Evolutionary conservation across 2,888 invertebrate genomes (phyloP), one percentile per base, ranked within the genome.

Genomic region (Oxystoma pomonae): DNA sequence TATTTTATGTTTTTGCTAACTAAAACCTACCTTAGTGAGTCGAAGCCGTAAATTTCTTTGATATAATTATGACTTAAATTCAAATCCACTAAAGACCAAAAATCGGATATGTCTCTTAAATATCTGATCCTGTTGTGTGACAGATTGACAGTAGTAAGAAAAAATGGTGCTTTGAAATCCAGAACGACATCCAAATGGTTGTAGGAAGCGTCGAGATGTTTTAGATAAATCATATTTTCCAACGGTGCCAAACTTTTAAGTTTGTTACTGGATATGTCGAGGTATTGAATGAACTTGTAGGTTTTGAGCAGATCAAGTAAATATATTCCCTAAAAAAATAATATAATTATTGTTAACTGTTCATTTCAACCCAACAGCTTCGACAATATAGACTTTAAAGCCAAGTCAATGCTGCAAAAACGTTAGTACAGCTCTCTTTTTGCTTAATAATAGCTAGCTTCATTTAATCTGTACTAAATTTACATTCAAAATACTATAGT

Each of bases 51-150:
- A 60, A 88, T 87, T 61, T 69, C 70, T 68, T 81, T 82, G 60
- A 88, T 86, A 58, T 81, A 80, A 73, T 88, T 88, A 69, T 86
- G 83, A 0, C 87, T 85, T 62, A 88, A 74, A 77, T 87, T 83
- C 62, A 88, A 78, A 59, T 83, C 76, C 0, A 85, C 83, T 2
- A 88, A 81, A 2, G 87, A 86, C 88, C 88, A 88, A 74, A 87
- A 87, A 18, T 75, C 73, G 12, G 77, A 80, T 22, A 88, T 74
- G 75, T 87, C 84, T 55, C 78, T 78, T 65, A 88, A 85, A 60
- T 73, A 72, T 60, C 77, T 80, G 53, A 88, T 81, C 0, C 80
- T 78, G 76, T 88, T 88, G 72, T 81, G 81, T 57, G 84, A 84
- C 65, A 86, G 84, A 78, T 86, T 82, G 1, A 86, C 86, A 72